Evolutionary conservation across 2,113 vertebrate species (phyloP), one percentile per base, ranked within the genome.

Genomic region (Megalops atlanticus): DNA sequence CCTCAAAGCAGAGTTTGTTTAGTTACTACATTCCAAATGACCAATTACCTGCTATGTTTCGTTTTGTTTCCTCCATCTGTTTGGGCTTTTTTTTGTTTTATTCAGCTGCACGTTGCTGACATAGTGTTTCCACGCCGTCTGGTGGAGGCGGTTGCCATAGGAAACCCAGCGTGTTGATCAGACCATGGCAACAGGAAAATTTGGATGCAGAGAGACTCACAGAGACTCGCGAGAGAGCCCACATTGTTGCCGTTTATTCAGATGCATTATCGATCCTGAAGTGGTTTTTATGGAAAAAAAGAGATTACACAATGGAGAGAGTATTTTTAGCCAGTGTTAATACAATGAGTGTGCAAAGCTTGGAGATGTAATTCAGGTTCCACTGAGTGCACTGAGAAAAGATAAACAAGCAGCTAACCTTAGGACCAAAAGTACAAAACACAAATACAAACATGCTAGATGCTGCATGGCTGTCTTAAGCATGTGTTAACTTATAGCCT

Each of bases 81-180:
- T 71, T 35, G 16, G 27, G 18, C 43, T 4, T 41, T 77, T 74
- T 27, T 82, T 76, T 76, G 78, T 72, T 77, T 40, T 54, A 24
- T 31, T 36, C 15, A 16, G 45, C 33, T 38, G 6, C 40, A 39
- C 36, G 36, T 39, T 74, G 38, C 68, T n/a, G 52, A 27, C 41
- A 33, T 45, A 27, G 43, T 77, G 80, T 77, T 76, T 77, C 40
- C 81, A 78, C 80, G 77, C 78, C n/a, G 80, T 80, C 83, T 83
- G 73, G 80, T 77, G 76, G 77, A 41, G 54, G 52, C 47, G 1
- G 87, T 89, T 88, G 86, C 86, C 64, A 85, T 84, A 85, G 83
- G 84, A 87, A 84, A 88, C 82, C 76, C 64, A 15, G 27, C 15
- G 27, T 27, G 36, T 52, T 38, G 52, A 78, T 68, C 74, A 76